phyloP scores from a whole-genome alignment of 1,140 invertebrate genomes.

The Bombus consobrinus region DNA sequence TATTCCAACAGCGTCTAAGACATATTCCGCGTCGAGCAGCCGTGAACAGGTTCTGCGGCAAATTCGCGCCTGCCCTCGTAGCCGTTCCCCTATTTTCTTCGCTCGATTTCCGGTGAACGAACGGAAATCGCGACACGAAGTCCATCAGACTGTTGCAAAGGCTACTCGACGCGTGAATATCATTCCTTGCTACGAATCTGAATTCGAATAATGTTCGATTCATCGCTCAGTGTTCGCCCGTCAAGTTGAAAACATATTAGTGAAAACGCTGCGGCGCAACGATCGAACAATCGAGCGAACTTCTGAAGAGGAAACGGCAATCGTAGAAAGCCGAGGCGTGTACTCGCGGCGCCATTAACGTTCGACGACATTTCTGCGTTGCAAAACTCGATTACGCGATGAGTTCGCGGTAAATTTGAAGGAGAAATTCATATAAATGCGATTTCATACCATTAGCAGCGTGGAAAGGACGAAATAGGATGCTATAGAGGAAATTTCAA shows the following conservation, averaged over 20 bases:
- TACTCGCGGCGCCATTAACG: neutral
- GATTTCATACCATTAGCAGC: neutral
- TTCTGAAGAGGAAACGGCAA: neutral
- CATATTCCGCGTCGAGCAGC: slow-evolving; percentile 35
- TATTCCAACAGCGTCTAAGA: slow-evolving; percentile 55
- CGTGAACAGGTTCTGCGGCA: slow-evolving; percentile 48
- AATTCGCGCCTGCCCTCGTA: slow-evolving; percentile 31
- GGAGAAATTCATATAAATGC: neutral
- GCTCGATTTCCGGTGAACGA: slow-evolving; percentile 46
- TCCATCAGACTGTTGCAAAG: neutral
- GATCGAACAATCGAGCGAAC: neutral
- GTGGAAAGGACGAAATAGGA: neutral
- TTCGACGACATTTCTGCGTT: neutral
- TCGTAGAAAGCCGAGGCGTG: neutral
- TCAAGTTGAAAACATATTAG: neutral
- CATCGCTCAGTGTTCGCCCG: neutral
- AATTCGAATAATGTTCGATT: neutral
- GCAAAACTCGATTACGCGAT: slow-evolving; percentile 8
- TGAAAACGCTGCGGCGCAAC: neutral
- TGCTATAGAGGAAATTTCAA: neutral
- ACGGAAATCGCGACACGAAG: slow-evolving; percentile 35
- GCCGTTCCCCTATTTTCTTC: slow-evolving; percentile 39
- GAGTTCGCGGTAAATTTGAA: neutral
- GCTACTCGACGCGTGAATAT: neutral
- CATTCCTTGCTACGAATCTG: neutral